These are phyloP conservation scores for Hippocampus barbouri DNA, from an alignment of 2,113 vertebrate species.

Conservation along the genomic window DNA sequence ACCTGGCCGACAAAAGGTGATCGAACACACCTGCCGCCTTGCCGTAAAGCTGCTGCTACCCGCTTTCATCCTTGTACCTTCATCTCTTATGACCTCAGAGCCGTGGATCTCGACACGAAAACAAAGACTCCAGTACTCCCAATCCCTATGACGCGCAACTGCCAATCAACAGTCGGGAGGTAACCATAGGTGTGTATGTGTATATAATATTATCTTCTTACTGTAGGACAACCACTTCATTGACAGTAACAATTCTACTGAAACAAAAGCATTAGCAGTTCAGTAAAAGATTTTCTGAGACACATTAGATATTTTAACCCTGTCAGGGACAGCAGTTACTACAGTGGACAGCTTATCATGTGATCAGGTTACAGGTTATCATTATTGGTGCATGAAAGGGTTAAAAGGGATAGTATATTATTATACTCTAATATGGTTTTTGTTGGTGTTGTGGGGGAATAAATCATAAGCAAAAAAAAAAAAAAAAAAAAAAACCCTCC, in stretches of 20 bases:
- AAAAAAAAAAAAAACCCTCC: too few species aligned
- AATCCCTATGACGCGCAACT: slow-evolving; percentile 53
- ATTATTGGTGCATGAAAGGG: too few species aligned
- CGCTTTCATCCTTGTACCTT: too few species aligned
- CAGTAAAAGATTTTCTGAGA: not conserved
- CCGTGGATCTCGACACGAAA: not conserved
- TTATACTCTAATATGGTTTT: not conserved
- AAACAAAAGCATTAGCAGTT: not conserved
- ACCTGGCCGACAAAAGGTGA: slow-evolving; percentile 85
- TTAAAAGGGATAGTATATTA: not conserved
- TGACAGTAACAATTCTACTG: not conserved
- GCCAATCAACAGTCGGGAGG: not conserved
- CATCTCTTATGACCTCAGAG: slow-evolving; percentile 3
- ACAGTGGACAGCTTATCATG: too few species aligned
- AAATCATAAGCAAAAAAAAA: not conserved
- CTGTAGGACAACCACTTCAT: not conserved
- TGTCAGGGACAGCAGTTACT: too few species aligned
- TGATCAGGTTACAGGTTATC: too few species aligned
- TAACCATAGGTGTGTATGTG: slow-evolving; percentile 20
- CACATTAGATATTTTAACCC: not conserved
- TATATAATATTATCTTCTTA: not conserved
- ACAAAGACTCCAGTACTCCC: slow-evolving; percentile 1
- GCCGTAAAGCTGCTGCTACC: not conserved
- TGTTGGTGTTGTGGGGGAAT: not conserved
- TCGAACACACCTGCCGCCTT: slow-evolving; percentile 47